Evolutionary conservation across 2,113 vertebrate species (phyloP).

Genomic region (Leuciscus idus): DNA sequence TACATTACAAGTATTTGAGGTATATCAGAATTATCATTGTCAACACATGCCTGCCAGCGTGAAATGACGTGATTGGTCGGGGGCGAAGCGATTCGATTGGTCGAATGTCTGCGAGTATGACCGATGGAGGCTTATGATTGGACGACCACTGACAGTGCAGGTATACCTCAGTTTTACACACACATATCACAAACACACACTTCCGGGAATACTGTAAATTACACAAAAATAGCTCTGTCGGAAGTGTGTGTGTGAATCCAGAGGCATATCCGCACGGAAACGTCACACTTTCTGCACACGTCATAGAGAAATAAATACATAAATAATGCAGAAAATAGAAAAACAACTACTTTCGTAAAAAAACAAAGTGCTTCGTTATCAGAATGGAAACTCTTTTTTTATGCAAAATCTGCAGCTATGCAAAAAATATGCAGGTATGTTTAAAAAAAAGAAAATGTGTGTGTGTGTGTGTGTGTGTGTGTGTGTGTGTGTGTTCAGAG

Average conservation of each 20-base stretch:
- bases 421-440: neutral
- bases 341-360: conserved; percentile 36
- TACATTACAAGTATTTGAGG: conserved; percentile 98
- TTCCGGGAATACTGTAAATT: conserved; percentile 71
- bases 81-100: conserved; percentile 27
- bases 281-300: conserved; percentile 22
- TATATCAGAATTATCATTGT: conserved; percentile 99
- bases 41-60: conserved; percentile 89
- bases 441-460: neutral
- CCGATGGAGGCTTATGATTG: conserved; percentile 36
- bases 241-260: conserved; percentile 67
- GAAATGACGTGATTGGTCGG: conserved; percentile 73
- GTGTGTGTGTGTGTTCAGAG: conserved; percentile 64
- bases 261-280: conserved; percentile 2
- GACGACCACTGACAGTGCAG: conserved; percentile 35
- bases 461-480: conserved; percentile 54
- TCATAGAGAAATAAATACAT: conserved; percentile 27
- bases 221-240: conserved; percentile 79
- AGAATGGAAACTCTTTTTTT: conserved; percentile 41
- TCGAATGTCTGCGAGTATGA: conserved; percentile 46
- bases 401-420: neutral
- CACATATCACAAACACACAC: conserved; percentile 60
- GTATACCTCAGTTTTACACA: conserved; percentile 11
- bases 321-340: conserved; percentile 41
- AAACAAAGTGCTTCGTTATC: conserved; percentile 63